A percentile compares a stretch with the other conserved stretches of the same genome.
phyloP scores from a whole-genome alignment of 2,113 vertebrate species.

The Tragelaphus scriptus region DNA sequence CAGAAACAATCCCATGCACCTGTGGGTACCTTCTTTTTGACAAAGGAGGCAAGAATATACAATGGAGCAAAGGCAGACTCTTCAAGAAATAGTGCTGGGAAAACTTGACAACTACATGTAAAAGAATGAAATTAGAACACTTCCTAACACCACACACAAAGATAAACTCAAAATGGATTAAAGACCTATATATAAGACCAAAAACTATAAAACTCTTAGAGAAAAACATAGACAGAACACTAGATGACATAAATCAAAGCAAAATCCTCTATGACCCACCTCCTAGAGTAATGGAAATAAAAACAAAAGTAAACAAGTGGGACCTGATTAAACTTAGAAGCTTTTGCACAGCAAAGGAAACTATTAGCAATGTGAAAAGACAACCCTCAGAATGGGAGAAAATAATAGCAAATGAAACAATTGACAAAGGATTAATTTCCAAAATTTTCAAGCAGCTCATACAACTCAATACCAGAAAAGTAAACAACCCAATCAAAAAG shows the following conservation, averaged over 20 bases:
- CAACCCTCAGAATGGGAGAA: not conserved
- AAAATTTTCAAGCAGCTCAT: not conserved
- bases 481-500: not conserved
- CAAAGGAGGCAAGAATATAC: not conserved
- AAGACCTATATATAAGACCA: not conserved
- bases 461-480: not conserved
- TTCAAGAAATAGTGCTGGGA: not conserved
- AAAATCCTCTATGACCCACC: not conserved
- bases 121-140: not conserved
- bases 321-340: not conserved
- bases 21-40: not conserved
- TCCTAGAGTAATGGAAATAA: not conserved
- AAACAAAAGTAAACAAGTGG: not conserved
- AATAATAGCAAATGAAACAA: not conserved
- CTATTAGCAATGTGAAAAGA: not conserved
- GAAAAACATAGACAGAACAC: not conserved
- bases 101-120: not conserved
- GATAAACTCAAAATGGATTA: not conserved
- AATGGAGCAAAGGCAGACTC: not conserved
- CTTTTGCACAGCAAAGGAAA: not conserved
- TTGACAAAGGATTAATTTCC: not conserved
- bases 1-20: not conserved
- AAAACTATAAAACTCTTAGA: not conserved
- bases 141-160: not conserved
- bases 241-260: not conserved